Percentiles rank a stretch among this genome's conserved stretches.
Conservation (phyloP, 1,140 invertebrate species). For the Trichoplusia ni region DNA sequence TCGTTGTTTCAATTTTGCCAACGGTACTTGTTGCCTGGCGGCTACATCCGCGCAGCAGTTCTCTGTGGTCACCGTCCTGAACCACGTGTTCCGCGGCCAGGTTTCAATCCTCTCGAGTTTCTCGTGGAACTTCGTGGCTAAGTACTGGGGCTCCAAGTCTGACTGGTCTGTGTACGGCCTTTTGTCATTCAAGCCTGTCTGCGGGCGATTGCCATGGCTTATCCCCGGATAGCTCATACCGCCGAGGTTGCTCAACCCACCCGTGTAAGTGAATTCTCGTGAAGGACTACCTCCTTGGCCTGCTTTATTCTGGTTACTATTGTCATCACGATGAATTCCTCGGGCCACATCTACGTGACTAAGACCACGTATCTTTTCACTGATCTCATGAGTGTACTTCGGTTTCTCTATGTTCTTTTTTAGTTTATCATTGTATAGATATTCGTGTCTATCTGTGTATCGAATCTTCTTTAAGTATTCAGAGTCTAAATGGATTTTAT, state of each 20-base stretch:
- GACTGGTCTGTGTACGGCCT: too few species aligned
- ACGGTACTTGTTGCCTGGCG: conserved; percentile 52
- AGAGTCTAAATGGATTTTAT: neutral
- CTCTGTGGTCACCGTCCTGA: neutral
- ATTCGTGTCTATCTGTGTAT: neutral
- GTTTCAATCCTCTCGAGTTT: conserved; percentile 51
- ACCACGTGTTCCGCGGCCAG: conserved; percentile 32
- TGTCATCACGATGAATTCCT: too few species aligned
- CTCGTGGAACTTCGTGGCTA: conserved; percentile 48
- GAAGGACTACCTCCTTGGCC: too few species aligned
- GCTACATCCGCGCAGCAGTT: conserved; percentile 47
- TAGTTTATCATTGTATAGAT: neutral
- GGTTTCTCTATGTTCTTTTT: neutral
- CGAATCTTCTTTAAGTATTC: neutral
- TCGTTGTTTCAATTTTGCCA: conserved; percentile 45
- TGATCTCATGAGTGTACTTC: neutral
- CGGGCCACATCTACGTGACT: too few species aligned
- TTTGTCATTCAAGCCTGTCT: too few species aligned
- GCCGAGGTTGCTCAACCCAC: too few species aligned
- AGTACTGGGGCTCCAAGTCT: neutral
- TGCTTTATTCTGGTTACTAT: too few species aligned
- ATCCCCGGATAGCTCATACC: neutral
- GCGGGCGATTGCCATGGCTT: too few species aligned
- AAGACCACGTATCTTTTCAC: neutral
- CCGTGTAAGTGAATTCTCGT: too few species aligned